Evolutionary conservation across 92 coral and sea anemone species (phyloP).

Genomic region (Epizoanthus fatuus): DNA sequence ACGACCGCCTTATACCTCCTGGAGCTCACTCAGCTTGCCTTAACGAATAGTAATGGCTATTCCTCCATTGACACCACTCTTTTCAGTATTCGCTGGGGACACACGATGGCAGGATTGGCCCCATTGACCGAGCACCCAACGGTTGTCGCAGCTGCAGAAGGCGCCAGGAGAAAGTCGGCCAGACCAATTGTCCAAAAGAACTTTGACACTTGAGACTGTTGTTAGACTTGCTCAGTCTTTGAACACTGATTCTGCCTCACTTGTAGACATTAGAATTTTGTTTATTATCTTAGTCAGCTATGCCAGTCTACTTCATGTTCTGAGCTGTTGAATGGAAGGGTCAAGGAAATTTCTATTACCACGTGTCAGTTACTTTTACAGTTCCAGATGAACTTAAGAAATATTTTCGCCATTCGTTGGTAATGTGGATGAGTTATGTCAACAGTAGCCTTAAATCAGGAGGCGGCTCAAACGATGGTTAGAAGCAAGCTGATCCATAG

Average conservation of each 20-base stretch:
- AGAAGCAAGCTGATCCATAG: no score
- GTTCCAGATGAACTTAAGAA: no score
- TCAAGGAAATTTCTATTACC: no score
- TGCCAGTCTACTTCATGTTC: neutral
- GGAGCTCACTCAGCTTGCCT: neutral
- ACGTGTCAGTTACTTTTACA: no score
- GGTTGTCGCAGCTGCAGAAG: neutral
- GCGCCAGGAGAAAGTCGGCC: no score
- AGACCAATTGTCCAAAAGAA: no score
- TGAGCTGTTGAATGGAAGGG: neutral
- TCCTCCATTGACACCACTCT: conserved; percentile 11
- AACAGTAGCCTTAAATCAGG: no score
- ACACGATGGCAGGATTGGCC: conserved; percentile 9
- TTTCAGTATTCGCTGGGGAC: conserved; percentile 25
- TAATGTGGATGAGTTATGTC: no score
- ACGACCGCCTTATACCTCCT: neutral
- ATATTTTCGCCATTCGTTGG: no score
- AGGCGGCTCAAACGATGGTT: no score
- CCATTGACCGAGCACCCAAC: conserved; percentile 29
- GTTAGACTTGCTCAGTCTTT: neutral
- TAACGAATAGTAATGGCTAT: neutral
- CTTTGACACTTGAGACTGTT: no score
- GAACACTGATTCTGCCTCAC: conserved; percentile 18
- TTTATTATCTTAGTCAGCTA: conserved; percentile 17
- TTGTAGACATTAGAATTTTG: neutral